A percentile compares a stretch with the other conserved stretches of the same genome.
Conservation (phyloP, 2,888 invertebrate genomes). For the Diarsia dahlii region DNA sequence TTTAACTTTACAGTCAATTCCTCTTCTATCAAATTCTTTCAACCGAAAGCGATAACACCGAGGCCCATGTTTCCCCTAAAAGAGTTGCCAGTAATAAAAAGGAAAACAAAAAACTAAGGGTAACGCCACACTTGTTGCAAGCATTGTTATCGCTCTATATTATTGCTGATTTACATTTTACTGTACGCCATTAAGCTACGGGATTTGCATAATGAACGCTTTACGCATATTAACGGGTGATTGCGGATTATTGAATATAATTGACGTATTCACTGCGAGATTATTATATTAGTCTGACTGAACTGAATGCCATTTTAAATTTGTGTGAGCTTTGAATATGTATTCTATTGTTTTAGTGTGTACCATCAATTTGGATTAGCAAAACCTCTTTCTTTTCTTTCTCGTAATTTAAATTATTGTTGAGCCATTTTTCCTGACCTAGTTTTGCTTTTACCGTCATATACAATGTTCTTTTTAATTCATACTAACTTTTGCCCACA, state of each 20-base stretch:
- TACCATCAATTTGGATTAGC: constrained; percentile 3
- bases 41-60: neutral
- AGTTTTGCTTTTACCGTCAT: neutral
- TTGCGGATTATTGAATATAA: constrained; percentile 73
- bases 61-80: constrained; percentile 2
- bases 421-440: neutral
- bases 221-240: constrained; percentile 70
- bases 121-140: constrained; percentile 71
- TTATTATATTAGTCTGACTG: constrained; percentile 32
- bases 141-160: constrained; percentile 57
- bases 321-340: constrained; percentile 17
- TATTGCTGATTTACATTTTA: constrained; percentile 77
- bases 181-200: constrained; percentile 70
- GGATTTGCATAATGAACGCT: constrained; percentile 78
- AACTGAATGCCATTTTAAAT: constrained; percentile 24
- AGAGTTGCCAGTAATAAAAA: constrained; percentile 17
- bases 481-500: neutral
- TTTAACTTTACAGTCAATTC: neutral
- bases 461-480: neutral
- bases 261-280: constrained; percentile 47
- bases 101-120: constrained; percentile 52
- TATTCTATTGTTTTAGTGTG: constrained; percentile 6
- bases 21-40: constrained; percentile 1
- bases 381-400: neutral
- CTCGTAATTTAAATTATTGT: neutral